Evolutionary conservation across 2,888 invertebrate genomes (phyloP), one percentile per base, ranked within the genome.

Genomic region (Pammene fasciana): DNA sequence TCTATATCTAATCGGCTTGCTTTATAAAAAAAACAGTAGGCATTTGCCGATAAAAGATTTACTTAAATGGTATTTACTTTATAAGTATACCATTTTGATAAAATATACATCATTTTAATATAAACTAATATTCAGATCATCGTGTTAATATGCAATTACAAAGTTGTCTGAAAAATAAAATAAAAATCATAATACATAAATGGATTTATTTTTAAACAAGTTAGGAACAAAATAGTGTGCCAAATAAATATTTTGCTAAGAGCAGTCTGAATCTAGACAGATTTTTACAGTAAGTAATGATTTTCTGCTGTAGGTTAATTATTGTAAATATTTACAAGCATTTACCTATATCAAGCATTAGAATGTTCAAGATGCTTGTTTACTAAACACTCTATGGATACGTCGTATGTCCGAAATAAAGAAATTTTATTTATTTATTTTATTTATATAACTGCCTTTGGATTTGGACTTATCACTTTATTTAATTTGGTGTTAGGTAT

Each of bases 181-280:
- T n/a, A n/a, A 50, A 48, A 61, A 48, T 38, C 38, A 50, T 18
- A 26, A 13, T n/a, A 34, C 36, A 16, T 38, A 61, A 16, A 14
- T 38, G 18, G 38, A 38, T 61, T 11, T 60, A 46, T 60, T 45
- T 61, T 48, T 18, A 61, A 48, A 61, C 48, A 50, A 36, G 14
- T 50, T 38, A n/a, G 38, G 13, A n/a, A 48, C 36, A 16, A 36
- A 48, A 36, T 7, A 11, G 46, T 46, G n/a, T 34, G 34, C 34
- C 14, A 34, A 45, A 60, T 46, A 60, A 46, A 60, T 46, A 60
- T 46, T 13, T 34, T 55, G 14, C 10, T 34, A 14, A 60, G 16
- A 56, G 8, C 18, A 26, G 26, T 26, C 54, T 34, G n/a, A 36
- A n/a, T 52, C 34, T 52, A 52, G 52, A 13, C 26, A 38, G 8